A percentile compares a stretch with the other conserved stretches of the same genome.
These are phyloP conservation scores for Brenthis daphne DNA, from an alignment of 2,888 invertebrate species.

Conservation along the genomic window DNA sequence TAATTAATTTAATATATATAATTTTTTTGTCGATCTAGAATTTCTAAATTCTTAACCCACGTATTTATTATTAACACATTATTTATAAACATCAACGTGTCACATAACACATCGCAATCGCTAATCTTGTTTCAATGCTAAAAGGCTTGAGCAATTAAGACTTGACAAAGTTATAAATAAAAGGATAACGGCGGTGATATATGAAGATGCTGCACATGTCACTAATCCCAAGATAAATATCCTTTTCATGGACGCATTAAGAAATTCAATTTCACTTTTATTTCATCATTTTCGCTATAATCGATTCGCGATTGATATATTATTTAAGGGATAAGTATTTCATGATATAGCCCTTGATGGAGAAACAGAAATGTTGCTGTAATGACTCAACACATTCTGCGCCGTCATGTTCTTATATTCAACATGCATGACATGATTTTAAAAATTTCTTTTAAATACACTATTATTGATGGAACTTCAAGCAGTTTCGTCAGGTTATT, in stretches of 20 bases:
- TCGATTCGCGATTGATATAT: neutral
- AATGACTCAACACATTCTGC: neutral
- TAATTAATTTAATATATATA: no score
- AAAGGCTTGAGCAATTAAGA: constrained; percentile 22
- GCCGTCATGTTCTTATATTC: neutral
- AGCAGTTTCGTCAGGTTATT: no score
- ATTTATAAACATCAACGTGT: neutral
- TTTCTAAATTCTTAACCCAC: no score
- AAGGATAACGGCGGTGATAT: constrained; percentile 26
- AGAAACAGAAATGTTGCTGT: neutral
- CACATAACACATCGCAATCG: constrained; percentile 7
- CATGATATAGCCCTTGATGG: neutral
- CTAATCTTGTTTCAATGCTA: constrained; percentile 14
- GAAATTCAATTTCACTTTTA: constrained; percentile 34
- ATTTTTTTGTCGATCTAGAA: no score
- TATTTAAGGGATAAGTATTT: neutral
- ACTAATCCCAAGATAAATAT: constrained; percentile 26
- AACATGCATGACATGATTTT: neutral
- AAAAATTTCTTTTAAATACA: no score
- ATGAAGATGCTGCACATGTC: constrained; percentile 24
- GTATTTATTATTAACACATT: neutral
- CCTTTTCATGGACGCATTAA: constrained; percentile 21
- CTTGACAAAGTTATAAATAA: constrained; percentile 25
- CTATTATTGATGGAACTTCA: no score
- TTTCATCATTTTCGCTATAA: constrained; percentile 20